Percentiles rank a stretch among this genome's conserved stretches.
Evolutionary conservation across 2,888 invertebrate genomes (phyloP).

Genomic region (Pristionchus exspectatus): DNA sequence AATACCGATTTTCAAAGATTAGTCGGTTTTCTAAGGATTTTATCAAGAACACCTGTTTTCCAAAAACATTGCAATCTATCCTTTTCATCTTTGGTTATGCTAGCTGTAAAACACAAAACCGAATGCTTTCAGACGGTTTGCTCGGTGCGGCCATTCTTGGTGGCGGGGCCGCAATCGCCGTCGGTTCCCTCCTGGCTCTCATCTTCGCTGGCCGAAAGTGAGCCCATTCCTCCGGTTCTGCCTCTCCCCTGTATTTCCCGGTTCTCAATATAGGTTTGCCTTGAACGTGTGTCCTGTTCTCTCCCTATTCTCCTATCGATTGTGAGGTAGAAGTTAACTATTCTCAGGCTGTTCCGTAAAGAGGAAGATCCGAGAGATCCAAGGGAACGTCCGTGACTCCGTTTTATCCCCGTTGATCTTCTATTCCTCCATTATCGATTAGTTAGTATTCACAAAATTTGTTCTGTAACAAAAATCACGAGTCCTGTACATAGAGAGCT

Average conservation of each 20-base stretch:
- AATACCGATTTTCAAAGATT: too few species aligned
- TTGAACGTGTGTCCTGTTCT: background rate
- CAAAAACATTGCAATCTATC: too few species aligned
- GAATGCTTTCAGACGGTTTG: conserved; percentile 69
- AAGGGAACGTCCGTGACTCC: background rate
- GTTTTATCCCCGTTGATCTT: background rate
- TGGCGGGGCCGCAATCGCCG: conserved; percentile 72
- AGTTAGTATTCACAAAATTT: background rate
- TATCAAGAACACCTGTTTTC: too few species aligned
- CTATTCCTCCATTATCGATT: background rate
- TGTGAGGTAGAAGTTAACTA: background rate
- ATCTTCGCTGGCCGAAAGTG: conserved; percentile 58
- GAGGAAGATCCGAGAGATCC: conserved; percentile 33
- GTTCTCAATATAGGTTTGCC: background rate
- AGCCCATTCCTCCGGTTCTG: conserved; percentile 37
- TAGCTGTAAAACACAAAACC: too few species aligned
- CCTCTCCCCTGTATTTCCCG: background rate
- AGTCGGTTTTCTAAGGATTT: too few species aligned
- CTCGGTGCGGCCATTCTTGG: conserved; percentile 76
- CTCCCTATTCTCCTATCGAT: background rate
- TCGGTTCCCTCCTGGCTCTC: conserved; percentile 70
- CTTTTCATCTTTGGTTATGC: too few species aligned
- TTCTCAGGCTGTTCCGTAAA: conserved; percentile 49
- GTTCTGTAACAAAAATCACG: conserved; percentile 9
- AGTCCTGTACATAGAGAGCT: conserved; percentile 37